Percentiles rank a stretch among this genome's conserved stretches.
Evolutionary conservation across 2,113 vertebrate genomes (phyloP).

Genomic region (Tiliqua scincoides): DNA sequence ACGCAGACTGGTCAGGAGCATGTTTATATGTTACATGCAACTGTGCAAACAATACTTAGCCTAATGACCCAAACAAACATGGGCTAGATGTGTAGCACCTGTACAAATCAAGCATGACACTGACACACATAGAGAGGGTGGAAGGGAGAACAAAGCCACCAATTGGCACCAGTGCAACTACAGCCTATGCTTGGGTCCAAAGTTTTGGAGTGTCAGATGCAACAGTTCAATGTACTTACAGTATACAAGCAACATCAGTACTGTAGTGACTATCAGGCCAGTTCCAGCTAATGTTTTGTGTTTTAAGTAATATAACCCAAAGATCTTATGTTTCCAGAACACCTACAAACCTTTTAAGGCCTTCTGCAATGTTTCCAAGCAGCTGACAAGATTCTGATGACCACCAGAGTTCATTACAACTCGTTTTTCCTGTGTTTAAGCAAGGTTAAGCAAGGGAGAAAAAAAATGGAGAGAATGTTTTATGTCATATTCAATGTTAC

Average conservation of each 20-base stretch:
- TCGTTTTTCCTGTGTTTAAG: conserved; percentile 87
- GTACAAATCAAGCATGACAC: neutral
- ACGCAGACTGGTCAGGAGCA: too few relatives aligned
- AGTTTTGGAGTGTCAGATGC: neutral
- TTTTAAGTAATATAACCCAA: neutral
- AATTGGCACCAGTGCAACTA: neutral
- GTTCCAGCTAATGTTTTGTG: neutral
- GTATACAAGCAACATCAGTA: neutral
- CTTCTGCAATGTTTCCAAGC: conserved; percentile 94
- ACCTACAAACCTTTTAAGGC: conserved; percentile 91
- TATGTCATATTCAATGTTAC: fast-evolving
- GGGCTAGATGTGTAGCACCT: too few relatives aligned
- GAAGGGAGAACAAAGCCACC: neutral
- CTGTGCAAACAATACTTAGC: neutral
- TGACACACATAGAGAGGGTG: too few relatives aligned
- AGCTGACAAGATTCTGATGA: conserved; percentile 93
- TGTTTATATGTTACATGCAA: neutral
- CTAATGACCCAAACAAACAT: neutral
- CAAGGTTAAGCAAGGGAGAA: too few relatives aligned
- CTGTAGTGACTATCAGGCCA: neutral
- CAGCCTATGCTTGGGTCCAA: neutral
- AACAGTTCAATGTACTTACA: neutral
- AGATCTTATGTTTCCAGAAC: neutral
- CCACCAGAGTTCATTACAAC: conserved; percentile 89
- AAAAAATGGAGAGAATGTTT: conserved; percentile 15